Percentiles rank a stretch among this genome's conserved stretches.
These are phyloP conservation scores for Eledone cirrhosa DNA, from an alignment of 2,888 invertebrate species.

Conservation along the genomic window DNA sequence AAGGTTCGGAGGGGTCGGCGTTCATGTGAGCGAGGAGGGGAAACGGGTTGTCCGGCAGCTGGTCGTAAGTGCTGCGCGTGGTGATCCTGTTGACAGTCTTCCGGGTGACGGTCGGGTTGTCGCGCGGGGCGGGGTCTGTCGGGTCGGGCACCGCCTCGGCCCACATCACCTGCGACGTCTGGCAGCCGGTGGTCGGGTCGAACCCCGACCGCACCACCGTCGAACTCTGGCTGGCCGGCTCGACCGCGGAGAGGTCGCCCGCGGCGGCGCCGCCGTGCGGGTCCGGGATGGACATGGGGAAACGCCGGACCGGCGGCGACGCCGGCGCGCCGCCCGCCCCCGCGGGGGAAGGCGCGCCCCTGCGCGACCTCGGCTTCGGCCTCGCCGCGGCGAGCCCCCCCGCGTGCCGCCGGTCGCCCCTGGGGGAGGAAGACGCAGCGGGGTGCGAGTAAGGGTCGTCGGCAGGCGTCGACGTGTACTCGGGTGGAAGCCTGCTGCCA, in stretches of 20 bases:
- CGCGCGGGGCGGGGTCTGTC: conserved; percentile 51
- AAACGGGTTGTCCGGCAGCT: conserved; percentile 47
- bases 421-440: conserved; percentile 1
- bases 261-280: conserved; percentile 41
- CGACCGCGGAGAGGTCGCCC: conserved; percentile 49
- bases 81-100: conserved; percentile 57
- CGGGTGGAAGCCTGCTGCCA: conserved; percentile 35
- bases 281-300: conserved; percentile 29
- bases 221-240: conserved; percentile 49
- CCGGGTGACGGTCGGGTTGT: conserved; percentile 53
- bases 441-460: not conserved
- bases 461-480: conserved; percentile 48
- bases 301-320: conserved; percentile 25
- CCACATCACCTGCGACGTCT: conserved; percentile 57
- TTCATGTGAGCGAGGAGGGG: conserved; percentile 34
- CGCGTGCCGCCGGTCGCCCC: not conserved
- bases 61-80: conserved; percentile 48
- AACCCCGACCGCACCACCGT: conserved; percentile 36
- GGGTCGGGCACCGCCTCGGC: conserved; percentile 54
- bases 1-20: conserved; percentile 29
- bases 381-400: not conserved
- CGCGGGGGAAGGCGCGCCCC: conserved; percentile 28
- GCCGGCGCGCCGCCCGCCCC: not conserved
- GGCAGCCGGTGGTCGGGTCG: conserved; percentile 51
- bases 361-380: conserved; percentile 30